phyloP scores from a whole-genome alignment of 2,113 vertebrate species.

The Xiphophorus maculatus region DNA sequence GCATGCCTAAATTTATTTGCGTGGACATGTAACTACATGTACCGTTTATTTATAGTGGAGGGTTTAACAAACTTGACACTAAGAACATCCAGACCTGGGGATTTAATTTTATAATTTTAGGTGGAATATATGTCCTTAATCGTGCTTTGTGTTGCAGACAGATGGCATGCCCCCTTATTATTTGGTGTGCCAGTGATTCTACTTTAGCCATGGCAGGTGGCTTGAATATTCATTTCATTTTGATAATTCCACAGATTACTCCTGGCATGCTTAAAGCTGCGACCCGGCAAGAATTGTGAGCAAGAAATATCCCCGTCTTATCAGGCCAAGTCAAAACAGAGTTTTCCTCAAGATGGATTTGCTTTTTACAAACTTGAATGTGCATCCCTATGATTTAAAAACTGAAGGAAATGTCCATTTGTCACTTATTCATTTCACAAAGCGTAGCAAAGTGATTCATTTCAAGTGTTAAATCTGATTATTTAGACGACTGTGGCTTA shows the following conservation, averaged over 20 bases:
- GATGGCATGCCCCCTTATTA: conserved; percentile 69
- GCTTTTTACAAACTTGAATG: conserved; percentile 14
- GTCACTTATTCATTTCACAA: neutral
- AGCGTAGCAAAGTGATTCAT: neutral
- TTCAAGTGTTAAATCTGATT: neutral
- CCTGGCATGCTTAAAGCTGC: conserved; percentile 51
- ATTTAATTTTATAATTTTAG: conserved; percentile 16
- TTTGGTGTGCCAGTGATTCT: conserved; percentile 58
- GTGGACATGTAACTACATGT: neutral
- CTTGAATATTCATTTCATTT: conserved; percentile 77
- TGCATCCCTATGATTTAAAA: neutral
- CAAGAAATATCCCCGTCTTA: conserved; percentile 41
- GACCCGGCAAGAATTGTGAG: conserved; percentile 47
- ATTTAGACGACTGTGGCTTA: neutral
- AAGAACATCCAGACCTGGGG: conserved; percentile 24
- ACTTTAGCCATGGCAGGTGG: conserved; percentile 75
- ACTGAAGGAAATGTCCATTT: too few relatives aligned
- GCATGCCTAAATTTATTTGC: neutral
- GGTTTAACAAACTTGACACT: conserved; percentile 7
- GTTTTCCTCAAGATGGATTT: conserved; percentile 31
- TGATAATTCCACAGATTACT: conserved; percentile 82
- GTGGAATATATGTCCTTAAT: conserved; percentile 54
- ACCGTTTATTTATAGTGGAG: conserved; percentile 9
- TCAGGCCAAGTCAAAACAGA: conserved; percentile 27
- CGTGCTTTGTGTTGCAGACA: conserved; percentile 66